Base-by-base conservation (phyloP, 2,888 invertebrate species). In the Matsumyia berberina region DNA sequence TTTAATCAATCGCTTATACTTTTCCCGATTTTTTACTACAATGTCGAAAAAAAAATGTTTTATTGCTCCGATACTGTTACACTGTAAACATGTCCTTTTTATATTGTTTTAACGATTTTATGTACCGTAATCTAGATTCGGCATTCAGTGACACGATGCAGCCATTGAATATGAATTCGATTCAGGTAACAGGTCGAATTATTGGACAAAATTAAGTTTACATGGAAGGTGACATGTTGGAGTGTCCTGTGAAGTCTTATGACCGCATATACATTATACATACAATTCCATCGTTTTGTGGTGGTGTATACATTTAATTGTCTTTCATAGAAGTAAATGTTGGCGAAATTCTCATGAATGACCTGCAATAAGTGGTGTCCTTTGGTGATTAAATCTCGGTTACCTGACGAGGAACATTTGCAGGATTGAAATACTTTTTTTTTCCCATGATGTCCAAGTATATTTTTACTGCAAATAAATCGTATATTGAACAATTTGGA, bases 301-400 rank as follows among this genome's bases (percentile, higher is more conserved):
- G 35, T 74, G 35, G 64, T 29, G 44, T 73, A 62, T 64, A 55
- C 64, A 66, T 66, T 74, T 74, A 39, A 74, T 74, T 74, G 55
- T 11, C 74, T 39, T 74, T 74, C 74, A 57, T 64, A 31, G 64
- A 66, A 74, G 57, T 57, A 42, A 53, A 29, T 62, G 9, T 33
- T 19, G 15, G 53, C 29, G n/a, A 24, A 11, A 12, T 31, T 57
- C 46, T 29, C 39, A 39, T 42, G 73, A 73, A 62, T 53, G 42
- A 53, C 39, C 70, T 29, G 35, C 58, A 49, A 39, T 51, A 33
- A 72, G 58, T 1, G 12, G 15, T 37, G 15, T 70, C 37, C 51
- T 24, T 15, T 39, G n/a, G n/a, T 46, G 58, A 49, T 35, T 31
- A 12, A 39, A 37, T 51, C 51, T 37, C 9, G 17, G 19, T 3